Conservation (phyloP, 2,113 vertebrate species). For the Corvus hawaiiensis region DNA sequence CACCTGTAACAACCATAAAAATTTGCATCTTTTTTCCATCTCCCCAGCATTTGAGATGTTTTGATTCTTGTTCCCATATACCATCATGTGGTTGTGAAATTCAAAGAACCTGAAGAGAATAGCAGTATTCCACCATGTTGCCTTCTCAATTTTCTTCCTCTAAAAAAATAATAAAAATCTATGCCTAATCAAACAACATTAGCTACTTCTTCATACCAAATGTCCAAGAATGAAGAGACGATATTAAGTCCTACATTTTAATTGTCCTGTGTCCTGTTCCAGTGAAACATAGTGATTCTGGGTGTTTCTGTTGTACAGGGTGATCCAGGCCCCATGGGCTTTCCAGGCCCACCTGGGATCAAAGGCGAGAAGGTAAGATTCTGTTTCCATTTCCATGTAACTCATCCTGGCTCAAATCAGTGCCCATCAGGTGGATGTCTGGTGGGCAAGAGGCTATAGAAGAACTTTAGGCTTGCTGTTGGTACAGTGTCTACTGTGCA, state of each 20-base stretch:
- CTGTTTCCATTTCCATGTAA: background rate
- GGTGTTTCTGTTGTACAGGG: conserved; percentile 72
- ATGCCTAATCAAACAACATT: background rate
- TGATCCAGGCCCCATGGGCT: conserved; percentile 80
- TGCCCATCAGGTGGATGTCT: background rate
- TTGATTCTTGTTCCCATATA: background rate
- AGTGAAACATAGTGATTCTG: background rate
- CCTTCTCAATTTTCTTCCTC: background rate
- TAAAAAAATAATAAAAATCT: background rate
- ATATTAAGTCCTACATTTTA: background rate
- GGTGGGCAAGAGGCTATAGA: background rate
- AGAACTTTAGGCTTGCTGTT: background rate
- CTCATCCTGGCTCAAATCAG: background rate
- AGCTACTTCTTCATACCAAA: background rate
- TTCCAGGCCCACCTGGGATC: conserved; percentile 77
- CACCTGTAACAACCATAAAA: background rate
- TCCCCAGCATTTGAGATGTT: background rate
- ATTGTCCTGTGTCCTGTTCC: background rate
- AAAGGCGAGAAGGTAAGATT: conserved; percentile 81
- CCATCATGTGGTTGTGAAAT: background rate
- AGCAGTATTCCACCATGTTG: background rate
- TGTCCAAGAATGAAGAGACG: background rate
- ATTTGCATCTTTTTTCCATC: background rate
- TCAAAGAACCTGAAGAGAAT: background rate
- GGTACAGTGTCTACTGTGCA: background rate